Evolutionary conservation across 1,140 invertebrate species (phyloP).

Genomic region (Diplogasteroides magnus): DNA sequence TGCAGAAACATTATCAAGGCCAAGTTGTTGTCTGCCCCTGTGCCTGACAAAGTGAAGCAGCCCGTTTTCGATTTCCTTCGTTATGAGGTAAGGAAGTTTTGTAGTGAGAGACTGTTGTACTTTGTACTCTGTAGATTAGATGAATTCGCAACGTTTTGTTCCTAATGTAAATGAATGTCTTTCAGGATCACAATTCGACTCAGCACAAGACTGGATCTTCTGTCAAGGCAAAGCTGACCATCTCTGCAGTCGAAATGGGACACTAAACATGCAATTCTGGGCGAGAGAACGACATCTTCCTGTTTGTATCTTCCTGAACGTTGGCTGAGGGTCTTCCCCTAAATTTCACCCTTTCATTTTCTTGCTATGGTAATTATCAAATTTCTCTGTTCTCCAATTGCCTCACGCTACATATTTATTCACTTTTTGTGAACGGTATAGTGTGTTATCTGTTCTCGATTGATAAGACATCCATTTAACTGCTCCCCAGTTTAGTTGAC

Average conservation of each 20-base stretch:
- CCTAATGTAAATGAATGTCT: no score
- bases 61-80: conserved; percentile 31
- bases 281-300: no score
- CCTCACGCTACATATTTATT: background rate
- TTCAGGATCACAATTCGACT: conserved; percentile 27
- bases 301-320: no score
- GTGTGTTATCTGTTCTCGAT: no score
- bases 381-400: background rate
- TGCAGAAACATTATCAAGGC: conserved; percentile 27
- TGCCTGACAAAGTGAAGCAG: conserved; percentile 17
- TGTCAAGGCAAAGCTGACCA: conserved; percentile 24
- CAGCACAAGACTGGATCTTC: conserved; percentile 34
- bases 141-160: no score
- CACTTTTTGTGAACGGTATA: no score
- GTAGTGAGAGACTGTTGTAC: no score
- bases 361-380: conserved; percentile 4
- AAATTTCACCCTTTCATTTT: background rate
- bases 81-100: conserved; percentile 30
- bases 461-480: no score
- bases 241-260: background rate
- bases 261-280: no score
- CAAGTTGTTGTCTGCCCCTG: conserved; percentile 26
- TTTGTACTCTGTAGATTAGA: no score
- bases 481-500: no score
- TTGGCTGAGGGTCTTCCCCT: background rate